Base-by-base conservation (phyloP, 2,113 vertebrate genomes). In the Morone saxatilis region DNA sequence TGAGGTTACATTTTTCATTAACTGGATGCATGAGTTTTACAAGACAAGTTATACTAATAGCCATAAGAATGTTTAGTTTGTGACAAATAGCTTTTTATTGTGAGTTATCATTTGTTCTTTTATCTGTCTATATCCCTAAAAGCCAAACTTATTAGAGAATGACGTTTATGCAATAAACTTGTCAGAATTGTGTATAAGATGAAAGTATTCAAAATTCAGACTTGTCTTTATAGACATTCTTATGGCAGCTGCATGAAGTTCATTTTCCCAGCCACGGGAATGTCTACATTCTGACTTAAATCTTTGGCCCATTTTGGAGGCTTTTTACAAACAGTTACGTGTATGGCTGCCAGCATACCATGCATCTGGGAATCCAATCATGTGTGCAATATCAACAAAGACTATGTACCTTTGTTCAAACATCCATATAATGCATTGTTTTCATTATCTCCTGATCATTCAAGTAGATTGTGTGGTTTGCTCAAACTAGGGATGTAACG, bases 11-110 rank as follows among this genome's bases (percentile, higher is more conserved):
- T 48, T 71, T 80, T 51, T 77, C 63, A 48, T 74, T 50, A 60
- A 80, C 54, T 66, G 53, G 20, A 89, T 78, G 43, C n/a, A 74
- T 60, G 38, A 7, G 5, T 76, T 78, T 86, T 74, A 59, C 22
- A 59, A 25, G 60, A 43, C 38, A 69, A 38, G 12, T 36, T 54
- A 47, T 41, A 40, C 2, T n/a, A 45, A 31, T 13, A 38, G 16
- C 48, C 72, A 22, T 61, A 43, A 50, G 9, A 59, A 62, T 20
- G 25, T 22, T 72, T 62, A 20, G 17, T 70, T 59, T 20, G 19
- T 48, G 16, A 61, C 31, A 53, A 66, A 50, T 22, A 74, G 51
- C 51, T n/a, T 77, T 54, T 25, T 62, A 17, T 63, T 50, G 70
- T 56, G 14, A 25, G 22, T 50, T 48, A 25, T 41, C 22, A 54